Conservation (phyloP, 37 sponge, comb jelly and placozoan genomes). For the Tethya wilhelma region DNA sequence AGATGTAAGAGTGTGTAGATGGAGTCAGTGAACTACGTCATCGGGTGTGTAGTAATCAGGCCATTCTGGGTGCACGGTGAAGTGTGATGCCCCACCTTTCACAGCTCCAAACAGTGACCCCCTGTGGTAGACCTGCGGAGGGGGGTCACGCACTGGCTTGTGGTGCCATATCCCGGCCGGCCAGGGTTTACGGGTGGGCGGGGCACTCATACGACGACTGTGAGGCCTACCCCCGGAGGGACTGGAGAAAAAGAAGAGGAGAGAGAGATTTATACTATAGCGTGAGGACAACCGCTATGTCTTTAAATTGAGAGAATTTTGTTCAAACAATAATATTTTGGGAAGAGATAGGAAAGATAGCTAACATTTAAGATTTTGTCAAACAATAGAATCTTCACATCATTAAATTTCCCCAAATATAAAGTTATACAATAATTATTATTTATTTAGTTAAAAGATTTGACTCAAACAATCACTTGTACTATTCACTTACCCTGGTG, state of each 20-base stretch:
- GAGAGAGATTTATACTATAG: too few species aligned
- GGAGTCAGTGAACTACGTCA: constrained; percentile 7
- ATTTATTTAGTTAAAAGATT: not conserved
- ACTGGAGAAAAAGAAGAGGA: not conserved
- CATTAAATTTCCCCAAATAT: too few species aligned
- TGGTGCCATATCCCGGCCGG: constrained; percentile 79
- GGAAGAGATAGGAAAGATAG: not conserved
- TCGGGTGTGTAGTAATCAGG: constrained; percentile 67
- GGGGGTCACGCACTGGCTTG: constrained; percentile 71
- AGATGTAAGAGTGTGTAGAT: not conserved
- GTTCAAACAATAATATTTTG: not conserved
- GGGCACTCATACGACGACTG: constrained; percentile 23
- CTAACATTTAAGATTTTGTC: too few species aligned
- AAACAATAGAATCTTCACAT: too few species aligned
- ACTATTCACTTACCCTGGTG: not conserved
- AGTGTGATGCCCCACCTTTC: constrained; percentile 70
- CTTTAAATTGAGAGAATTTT: too few species aligned
- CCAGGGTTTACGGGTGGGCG: constrained; percentile 26
- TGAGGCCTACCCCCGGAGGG: too few species aligned
- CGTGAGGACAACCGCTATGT: too few species aligned
- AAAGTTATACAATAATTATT: not conserved
- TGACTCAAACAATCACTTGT: not conserved
- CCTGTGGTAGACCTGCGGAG: constrained; percentile 86
- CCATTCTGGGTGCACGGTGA: constrained; percentile 90
- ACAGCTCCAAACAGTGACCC: constrained; percentile 74